Evolutionary conservation across 1,140 invertebrate genomes (phyloP), one percentile per base, ranked within the genome.

Genomic region (Aricia agestis): DNA sequence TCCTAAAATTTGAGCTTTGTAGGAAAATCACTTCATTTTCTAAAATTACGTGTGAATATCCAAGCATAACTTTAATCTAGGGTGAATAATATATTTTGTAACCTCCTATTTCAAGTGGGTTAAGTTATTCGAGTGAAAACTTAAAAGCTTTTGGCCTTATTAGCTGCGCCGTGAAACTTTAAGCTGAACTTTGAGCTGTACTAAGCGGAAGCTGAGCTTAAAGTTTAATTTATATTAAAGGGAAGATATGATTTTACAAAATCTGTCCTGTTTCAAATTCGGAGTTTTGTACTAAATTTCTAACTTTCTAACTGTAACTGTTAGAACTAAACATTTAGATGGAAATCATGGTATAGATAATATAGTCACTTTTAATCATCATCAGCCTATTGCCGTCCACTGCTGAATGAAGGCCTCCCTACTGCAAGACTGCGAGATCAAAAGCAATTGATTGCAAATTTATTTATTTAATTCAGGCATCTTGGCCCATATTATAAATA

Each of bases 71-170:
- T 36, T 36, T 36, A 6, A 36, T 52, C 45, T 11, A 52, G 9
- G 3, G 1, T 52, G 13, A 52, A 52, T 52, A 52, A 52, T 52
- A 52, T 52, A 52, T 52, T 52, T 9, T 42, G 41, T 42, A 52
- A 52, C 45, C 45, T 52, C 45, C 3, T 15, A 52, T 63, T 63
- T 63, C 18, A 63, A 63, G 17, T 63, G 10, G 18, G 59, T 63
- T 63, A 63, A 63, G 19, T 25, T 63, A 63, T 10, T 25, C 19
- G 18, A 63, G 59, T 63, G 18, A 63, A 52, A 63, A 63, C 59
- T 63, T 63, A 63, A 63, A 63, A 63, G 59, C 59, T 63, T 63
- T 63, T 63, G 19, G 59, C 59, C 18, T 63, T 18, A 63, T 63
- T 63, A 11, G 18, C 59, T 63, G 18, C 59, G 6, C n/a, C 59